Evolutionary conservation across 2,888 invertebrate species (phyloP), one percentile per base, ranked within the genome.

Genomic region (Neria commutata): DNA sequence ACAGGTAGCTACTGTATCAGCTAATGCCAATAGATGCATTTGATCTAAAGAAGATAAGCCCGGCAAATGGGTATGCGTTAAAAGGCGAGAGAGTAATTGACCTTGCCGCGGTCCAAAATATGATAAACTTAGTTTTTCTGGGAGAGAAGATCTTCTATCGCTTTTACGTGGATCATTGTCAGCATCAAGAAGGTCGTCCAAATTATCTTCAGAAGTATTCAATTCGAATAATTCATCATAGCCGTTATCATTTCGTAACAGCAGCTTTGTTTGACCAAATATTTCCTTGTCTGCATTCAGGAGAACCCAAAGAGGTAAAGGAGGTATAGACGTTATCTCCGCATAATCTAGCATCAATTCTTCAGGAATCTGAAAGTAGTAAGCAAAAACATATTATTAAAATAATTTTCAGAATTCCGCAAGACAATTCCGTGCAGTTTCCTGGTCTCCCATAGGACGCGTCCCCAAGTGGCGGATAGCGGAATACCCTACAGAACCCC

Each of bases 21-120:
- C 98, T 61, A 99, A 82, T 1, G 99, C 99, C n/a, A 99, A 83
- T 61, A 99, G 85, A 82, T 99, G 99, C 98, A 99, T 99, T 83
- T 99, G 99, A 83, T 99, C 99, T 54, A 98, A 86, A 67, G 96
- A 96, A 3, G 95, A 95, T 37, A 98, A 83, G 0, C 98, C 98
- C 1, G 98, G 98, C 29, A 96, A 83, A 81, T 95, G 95, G 0
- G 94, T 94, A 81, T 98, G 98, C 0, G 98, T 98, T 37, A 99
- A 84, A 8, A 98, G 86, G 2, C 94, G 88, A 0, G 95, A 95
- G 10, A 98, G 82, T 11, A 94, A 85, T 60, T 95, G 87, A 33
- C 91, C 91, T 83, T 95, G 94, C 65, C 92, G 86, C 0, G 92
- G 92, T 0, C 94, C 94, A 77, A 95, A 95, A 78, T 94, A 92